Evolutionary conservation across 2,888 invertebrate genomes (phyloP).

Genomic region (Plagodis dolabraria): DNA sequence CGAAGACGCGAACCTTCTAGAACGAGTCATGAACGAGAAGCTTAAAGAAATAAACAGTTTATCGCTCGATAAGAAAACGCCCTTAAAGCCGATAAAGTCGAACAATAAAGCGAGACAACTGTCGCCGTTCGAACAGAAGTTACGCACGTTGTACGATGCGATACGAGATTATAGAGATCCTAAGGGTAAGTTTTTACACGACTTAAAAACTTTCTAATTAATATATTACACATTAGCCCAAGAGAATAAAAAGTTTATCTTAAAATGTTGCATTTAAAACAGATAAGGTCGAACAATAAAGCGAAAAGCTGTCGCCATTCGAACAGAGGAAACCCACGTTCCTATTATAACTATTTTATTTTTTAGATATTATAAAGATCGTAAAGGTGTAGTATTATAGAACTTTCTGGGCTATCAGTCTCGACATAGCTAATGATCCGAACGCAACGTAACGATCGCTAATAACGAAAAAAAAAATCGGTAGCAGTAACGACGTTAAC

Average conservation of each 20-base stretch:
- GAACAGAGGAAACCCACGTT: constrained; percentile 94
- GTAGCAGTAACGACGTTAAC: too few species aligned
- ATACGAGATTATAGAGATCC: constrained; percentile 92
- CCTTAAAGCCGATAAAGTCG: constrained; percentile 79
- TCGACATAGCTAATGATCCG: too few species aligned
- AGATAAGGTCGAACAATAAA: constrained; percentile 66
- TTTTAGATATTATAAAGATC: constrained; percentile 92
- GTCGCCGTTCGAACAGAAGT: constrained; percentile 88
- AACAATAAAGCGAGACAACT: constrained; percentile 74
- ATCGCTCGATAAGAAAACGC: constrained; percentile 79
- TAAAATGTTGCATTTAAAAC: constrained; percentile 83
- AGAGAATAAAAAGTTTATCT: constrained; percentile 87
- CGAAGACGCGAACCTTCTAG: constrained; percentile 95
- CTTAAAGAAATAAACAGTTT: constrained; percentile 88
- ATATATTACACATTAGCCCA: too few species aligned
- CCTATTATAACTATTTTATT: constrained; percentile 80
- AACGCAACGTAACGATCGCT: too few species aligned
- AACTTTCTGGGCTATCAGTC: too few species aligned
- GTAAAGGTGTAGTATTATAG: constrained; percentile 57
- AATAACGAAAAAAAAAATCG: too few species aligned
- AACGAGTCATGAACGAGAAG: constrained; percentile 93
- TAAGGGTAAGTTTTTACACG: constrained; percentile 58
- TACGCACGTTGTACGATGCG: constrained; percentile 94
- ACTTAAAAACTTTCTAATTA: too few species aligned
- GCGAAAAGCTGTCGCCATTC: constrained; percentile 82